Evolutionary conservation across 2,888 invertebrate genomes (phyloP), one percentile per base, ranked within the genome.

Genomic region (Protula sp.): DNA sequence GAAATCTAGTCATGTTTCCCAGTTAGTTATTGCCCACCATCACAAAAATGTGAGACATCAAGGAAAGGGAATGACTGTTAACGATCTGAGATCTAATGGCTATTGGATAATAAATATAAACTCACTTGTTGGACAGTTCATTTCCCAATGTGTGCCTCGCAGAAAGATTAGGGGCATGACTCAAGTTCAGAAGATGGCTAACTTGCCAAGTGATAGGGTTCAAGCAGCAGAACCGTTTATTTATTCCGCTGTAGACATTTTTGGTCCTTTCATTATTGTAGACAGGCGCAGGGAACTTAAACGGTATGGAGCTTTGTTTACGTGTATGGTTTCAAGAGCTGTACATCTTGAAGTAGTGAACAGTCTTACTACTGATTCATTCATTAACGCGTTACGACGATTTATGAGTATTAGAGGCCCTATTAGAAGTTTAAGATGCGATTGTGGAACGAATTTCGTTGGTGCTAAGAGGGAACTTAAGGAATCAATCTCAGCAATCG

Each of bases 131-230:
- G 31, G 31, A 30, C 22, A 14, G 5, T 3, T 31, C 26, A 53
- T 58, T 19, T 38, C 30, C 24, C 62, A 67, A 1, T 80, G 80
- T 64, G 59, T 73, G 0, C 59, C 28, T 2, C 80, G 81, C 59
- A 59, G 64, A n/a, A 65, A 66, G 22, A 54, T 64, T 5, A 65
- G 69, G 4, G 70, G 71, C 2, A 54, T 47, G 22, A 27, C 64
- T 0, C 63, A 63, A 29, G 54, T 63, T 3, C 71, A 74, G 47
- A 69, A 76, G n/a, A 79, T 78, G 76, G 72, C 74, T 1, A 65
- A 72, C 27, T 64, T 79, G 5, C 78, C 80, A 1, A n/a, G 29
- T 2, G 67, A 71, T 4, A 59, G 81, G 58, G 67, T 78, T 71
- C 27, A 63, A 78, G 19, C 30, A 53, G 52, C 31, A 9, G 53